Evolutionary conservation across 1,140 invertebrate species (phyloP), one percentile per base, ranked within the genome.

Genomic region (Colletes gigas): DNA sequence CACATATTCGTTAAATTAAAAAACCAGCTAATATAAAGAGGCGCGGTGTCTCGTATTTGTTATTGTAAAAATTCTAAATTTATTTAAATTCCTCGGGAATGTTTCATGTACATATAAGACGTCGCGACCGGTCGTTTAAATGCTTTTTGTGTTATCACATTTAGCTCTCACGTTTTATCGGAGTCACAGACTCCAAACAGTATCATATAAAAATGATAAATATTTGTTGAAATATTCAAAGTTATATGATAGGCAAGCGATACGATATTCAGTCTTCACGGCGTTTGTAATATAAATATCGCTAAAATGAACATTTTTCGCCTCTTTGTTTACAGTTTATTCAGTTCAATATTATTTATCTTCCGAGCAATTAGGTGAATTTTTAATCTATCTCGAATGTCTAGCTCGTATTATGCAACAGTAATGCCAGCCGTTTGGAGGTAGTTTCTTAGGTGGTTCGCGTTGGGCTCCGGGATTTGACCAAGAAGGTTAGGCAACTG

Each of bases 401-500:
- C 65, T 82, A 89, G 83, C 70, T 90, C 78, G 75, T 89, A 90
- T 92, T 92, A 92, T 89, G 88, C 83, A 88, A 93, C 89, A 60
- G 86, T 91, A 75, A 93, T 84, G 17, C 93, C 92, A 75, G 92
- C 93, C 52, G 89, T 91, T 90, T 93, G 92, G 0, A 93, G 82
- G 62, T 93, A 93, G 81, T 86, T 91, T 73, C 87, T 93, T 21
- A 93, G 73, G 65, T 93, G 90, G 73, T 88, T 88, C 12, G 92
- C 92, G 79, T 91, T 92, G 12, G 91, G 89, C 70, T 92, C 91
- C 14, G 93, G 91, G 80, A 93, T 92, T 88, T 93, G 92, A 67
- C 87, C 89, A 75, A 97, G 91, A 76, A 95, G 92, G 68, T 96
- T 96, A 4, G 96, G 96, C 72, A 93, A 84, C 70, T 95, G 92